Percentiles rank a stretch among this genome's conserved stretches.
These are phyloP conservation scores for Himalopsyche phryganea DNA, from an alignment of 1,140 invertebrate species.

Conservation along the genomic window DNA sequence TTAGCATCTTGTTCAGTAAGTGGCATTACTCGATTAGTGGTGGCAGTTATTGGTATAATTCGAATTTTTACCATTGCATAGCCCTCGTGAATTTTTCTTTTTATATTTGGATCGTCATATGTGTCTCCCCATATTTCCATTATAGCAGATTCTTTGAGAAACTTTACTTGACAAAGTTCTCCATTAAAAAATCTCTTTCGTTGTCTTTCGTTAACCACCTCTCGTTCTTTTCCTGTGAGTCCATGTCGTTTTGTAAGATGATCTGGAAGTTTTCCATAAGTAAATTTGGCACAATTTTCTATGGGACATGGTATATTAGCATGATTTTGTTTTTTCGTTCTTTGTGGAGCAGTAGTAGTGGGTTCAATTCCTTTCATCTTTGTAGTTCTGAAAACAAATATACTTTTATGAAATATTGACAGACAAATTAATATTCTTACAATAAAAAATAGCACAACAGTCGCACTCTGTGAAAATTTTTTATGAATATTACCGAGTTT, in stretches of 20 bases:
- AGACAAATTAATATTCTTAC: too few species aligned
- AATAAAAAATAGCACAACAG: conserved; percentile 5
- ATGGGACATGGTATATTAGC: conserved; percentile 53
- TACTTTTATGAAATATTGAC: too few species aligned
- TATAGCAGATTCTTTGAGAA: conserved; percentile 51
- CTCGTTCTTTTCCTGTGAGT: conserved; percentile 48
- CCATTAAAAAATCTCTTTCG: conserved; percentile 52
- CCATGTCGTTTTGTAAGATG: conserved; percentile 52
- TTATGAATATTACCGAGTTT: too few species aligned
- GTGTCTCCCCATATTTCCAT: conserved; percentile 51
- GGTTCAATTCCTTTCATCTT: conserved; percentile 16
- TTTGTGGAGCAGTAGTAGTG: conserved; percentile 34
- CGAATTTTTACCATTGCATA: conserved; percentile 50
- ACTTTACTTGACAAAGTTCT: conserved; percentile 51
- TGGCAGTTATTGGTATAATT: conserved; percentile 50
- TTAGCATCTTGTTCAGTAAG: conserved; percentile 53
- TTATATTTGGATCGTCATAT: conserved; percentile 50
- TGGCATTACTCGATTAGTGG: conserved; percentile 44
- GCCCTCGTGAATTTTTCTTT: conserved; percentile 50
- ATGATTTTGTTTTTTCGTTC: conserved; percentile 51
- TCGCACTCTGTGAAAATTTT: too few species aligned
- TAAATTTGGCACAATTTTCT: conserved; percentile 51
- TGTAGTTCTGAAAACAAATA: conserved; percentile 36
- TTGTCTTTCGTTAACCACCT: conserved; percentile 50
- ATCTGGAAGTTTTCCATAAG: conserved; percentile 51